Evolutionary conservation across 2,113 vertebrate genomes (phyloP).

Genomic region (Parus major): DNA sequence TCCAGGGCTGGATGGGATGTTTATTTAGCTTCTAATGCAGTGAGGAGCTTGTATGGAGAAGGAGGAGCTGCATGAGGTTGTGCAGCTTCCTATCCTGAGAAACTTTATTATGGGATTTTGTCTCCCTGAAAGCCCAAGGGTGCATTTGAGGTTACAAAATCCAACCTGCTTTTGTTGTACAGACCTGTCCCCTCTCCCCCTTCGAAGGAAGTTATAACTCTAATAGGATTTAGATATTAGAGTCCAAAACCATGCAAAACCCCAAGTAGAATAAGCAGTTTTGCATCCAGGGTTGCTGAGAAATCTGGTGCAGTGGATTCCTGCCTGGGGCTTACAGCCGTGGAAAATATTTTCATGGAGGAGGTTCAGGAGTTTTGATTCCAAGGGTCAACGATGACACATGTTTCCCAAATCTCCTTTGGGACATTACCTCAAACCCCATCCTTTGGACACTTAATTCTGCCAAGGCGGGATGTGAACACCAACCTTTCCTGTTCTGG

Average conservation of each 20-base stretch:
- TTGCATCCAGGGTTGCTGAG: background rate
- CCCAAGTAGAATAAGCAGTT: background rate
- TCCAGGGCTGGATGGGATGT: background rate
- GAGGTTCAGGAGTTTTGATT: background rate
- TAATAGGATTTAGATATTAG: constrained; percentile 63
- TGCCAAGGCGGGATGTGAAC: background rate
- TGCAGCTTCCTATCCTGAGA: background rate
- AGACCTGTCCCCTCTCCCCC: background rate
- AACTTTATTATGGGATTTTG: background rate
- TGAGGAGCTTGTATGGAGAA: background rate
- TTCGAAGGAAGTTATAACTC: background rate
- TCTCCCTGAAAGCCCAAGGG: background rate
- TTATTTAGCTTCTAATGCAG: background rate
- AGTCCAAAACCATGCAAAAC: background rate
- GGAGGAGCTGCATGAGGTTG: background rate
- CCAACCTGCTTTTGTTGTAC: constrained; percentile 21
- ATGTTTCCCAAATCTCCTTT: background rate
- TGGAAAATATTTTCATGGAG: background rate
- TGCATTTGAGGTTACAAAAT: background rate
- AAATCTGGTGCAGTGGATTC: background rate
- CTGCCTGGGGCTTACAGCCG: background rate
- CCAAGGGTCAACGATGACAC: accelerated
- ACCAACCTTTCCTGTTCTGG: background rate
- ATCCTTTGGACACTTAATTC: background rate
- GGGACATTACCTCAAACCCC: background rate